A percentile compares a stretch with the other conserved stretches of the same genome.
Evolutionary conservation across 2,888 invertebrate species (phyloP).

Genomic region (Tenodera sinensis): DNA sequence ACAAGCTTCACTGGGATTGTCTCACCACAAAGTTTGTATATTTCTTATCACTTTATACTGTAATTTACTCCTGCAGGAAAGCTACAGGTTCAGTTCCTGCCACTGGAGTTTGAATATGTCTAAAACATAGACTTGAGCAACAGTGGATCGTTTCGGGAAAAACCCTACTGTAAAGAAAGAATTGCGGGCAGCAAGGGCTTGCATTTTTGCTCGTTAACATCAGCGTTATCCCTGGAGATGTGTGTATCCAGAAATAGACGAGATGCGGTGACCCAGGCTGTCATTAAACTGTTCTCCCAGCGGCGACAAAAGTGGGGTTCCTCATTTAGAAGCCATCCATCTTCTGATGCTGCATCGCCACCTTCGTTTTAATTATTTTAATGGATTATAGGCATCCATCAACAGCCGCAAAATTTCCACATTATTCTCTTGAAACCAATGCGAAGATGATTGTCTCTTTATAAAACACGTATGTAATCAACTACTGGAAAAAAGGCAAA

Average conservation of each 20-base stretch:
- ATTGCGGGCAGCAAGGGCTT: background rate
- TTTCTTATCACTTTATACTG: too few species aligned
- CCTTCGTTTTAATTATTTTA: constrained; percentile 9
- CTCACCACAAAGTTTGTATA: too few species aligned
- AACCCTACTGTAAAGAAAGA: background rate
- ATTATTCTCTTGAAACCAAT: background rate
- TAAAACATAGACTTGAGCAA: too few species aligned
- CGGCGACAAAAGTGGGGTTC: background rate
- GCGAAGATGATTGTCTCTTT: too few species aligned
- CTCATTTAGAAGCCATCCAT: constrained; percentile 3
- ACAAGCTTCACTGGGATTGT: too few species aligned
- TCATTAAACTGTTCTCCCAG: background rate
- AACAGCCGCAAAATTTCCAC: background rate
- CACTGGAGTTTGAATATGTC: too few species aligned
- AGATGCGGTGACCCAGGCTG: background rate
- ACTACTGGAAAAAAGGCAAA: too few species aligned
- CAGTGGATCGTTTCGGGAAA: too few species aligned
- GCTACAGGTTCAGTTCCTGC: too few species aligned
- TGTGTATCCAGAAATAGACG: background rate
- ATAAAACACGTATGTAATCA: too few species aligned
- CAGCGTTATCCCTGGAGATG: background rate
- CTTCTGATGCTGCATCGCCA: background rate
- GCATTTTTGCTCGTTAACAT: background rate
- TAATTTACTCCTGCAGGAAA: too few species aligned
- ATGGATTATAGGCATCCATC: constrained; percentile 7